Conservation (phyloP, 2,113 vertebrate species). For the Castor canadensis region DNA sequence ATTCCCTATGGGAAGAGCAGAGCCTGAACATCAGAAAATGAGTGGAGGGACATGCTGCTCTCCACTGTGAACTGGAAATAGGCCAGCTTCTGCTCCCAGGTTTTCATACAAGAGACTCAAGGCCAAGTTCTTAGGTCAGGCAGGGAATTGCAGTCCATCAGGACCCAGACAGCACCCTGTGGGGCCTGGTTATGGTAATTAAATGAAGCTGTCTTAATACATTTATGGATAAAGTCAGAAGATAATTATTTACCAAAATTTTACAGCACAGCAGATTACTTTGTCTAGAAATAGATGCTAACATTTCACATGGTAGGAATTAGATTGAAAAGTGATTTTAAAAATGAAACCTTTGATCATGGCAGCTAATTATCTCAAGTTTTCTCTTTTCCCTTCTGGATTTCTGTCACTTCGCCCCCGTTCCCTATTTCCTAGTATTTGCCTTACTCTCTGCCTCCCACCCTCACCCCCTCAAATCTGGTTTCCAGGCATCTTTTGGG, state of each 20-base stretch:
- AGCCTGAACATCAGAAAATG: constrained; percentile 29
- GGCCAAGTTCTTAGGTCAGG: neutral
- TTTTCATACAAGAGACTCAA: neutral
- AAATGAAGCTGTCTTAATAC: constrained; percentile 58
- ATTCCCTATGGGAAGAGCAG: constrained; percentile 35
- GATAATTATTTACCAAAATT: constrained; percentile 54
- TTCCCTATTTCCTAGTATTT: neutral
- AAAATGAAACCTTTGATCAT: constrained; percentile 57
- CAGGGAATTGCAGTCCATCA: neutral
- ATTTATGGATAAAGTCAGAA: constrained; percentile 45
- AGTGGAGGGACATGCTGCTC: rapidly evolving
- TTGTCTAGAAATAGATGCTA: constrained; percentile 63
- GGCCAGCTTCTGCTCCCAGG: neutral
- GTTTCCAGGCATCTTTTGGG: constrained; percentile 29
- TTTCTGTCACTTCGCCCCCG: neutral
- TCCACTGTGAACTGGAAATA: neutral
- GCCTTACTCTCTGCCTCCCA: constrained; percentile 27
- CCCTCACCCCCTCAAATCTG: constrained; percentile 51
- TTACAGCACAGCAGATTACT: neutral
- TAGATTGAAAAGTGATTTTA: constrained; percentile 50
- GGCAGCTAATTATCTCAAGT: constrained; percentile 56
- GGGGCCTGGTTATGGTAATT: neutral
- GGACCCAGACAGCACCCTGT: neutral
- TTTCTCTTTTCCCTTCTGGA: constrained; percentile 38
- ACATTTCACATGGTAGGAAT: constrained; percentile 35